Percentiles rank a stretch among this genome's conserved stretches.
These are phyloP conservation scores for Aradophagus sp. DNA, from an alignment of 1,140 invertebrate species.

Conservation along the genomic window DNA sequence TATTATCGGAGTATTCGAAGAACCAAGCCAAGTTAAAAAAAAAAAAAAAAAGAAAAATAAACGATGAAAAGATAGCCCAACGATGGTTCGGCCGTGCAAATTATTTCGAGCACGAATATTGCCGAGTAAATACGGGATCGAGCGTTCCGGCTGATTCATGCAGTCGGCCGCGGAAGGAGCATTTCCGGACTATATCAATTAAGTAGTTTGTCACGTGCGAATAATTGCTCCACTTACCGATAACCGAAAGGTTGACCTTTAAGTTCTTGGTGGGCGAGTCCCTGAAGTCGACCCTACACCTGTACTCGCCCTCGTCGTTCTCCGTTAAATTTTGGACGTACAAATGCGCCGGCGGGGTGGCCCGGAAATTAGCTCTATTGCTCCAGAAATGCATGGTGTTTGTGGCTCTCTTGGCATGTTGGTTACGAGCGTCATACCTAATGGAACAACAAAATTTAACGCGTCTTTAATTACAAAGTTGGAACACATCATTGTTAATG, in stretches of 20 bases:
- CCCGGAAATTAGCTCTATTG: conserved; percentile 83
- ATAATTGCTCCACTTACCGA: conserved; percentile 79
- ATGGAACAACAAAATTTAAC: conserved; percentile 62
- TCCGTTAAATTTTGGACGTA: conserved; percentile 83
- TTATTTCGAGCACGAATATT: too few species aligned
- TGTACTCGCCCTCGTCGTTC: conserved; percentile 86
- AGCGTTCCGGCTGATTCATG: too few species aligned
- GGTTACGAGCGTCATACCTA: conserved; percentile 88
- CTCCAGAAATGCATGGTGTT: conserved; percentile 87
- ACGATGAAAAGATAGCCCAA: too few species aligned
- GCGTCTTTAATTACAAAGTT: conserved; percentile 43
- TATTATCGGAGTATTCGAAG: too few species aligned
- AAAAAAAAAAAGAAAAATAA: too few species aligned
- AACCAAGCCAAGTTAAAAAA: too few species aligned
- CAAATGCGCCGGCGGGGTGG: conserved; percentile 81
- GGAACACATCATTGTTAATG: conserved; percentile 26
- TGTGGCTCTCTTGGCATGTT: conserved; percentile 83
- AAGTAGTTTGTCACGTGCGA: neutral
- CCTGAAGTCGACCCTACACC: conserved; percentile 90
- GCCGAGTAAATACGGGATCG: too few species aligned
- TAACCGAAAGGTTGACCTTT: conserved; percentile 90
- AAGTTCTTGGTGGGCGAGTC: conserved; percentile 90
- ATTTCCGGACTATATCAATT: neutral
- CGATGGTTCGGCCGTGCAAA: too few species aligned
- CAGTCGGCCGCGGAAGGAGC: neutral